Evolutionary conservation across 2,888 invertebrate species (phyloP).

Genomic region (Nemurella pictetii): DNA sequence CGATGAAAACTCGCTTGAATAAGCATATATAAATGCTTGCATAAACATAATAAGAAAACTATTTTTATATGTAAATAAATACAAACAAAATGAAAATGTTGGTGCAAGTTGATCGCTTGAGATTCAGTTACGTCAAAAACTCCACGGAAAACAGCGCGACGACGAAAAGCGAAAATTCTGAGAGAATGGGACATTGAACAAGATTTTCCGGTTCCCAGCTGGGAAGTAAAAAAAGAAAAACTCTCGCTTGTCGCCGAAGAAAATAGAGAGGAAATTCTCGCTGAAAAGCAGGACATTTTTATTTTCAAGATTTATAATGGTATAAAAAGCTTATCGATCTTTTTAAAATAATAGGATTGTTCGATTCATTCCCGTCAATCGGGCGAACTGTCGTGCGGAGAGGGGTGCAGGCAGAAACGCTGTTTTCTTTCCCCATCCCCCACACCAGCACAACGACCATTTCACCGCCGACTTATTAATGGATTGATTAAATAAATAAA

Average conservation of each 20-base stretch:
- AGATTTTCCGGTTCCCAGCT: background rate
- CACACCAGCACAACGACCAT: background rate
- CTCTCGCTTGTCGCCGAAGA: background rate
- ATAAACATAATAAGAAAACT: background rate
- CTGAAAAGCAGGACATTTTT: background rate
- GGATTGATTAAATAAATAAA: background rate
- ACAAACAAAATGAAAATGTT: background rate
- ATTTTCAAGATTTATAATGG: background rate
- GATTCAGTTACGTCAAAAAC: background rate
- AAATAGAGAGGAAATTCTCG: background rate
- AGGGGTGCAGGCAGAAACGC: no score
- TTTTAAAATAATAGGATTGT: background rate
- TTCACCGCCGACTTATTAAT: background rate
- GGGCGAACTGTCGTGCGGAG: no score
- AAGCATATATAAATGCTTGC: background rate
- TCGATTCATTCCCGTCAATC: background rate
- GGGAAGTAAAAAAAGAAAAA: background rate
- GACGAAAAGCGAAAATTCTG: no score
- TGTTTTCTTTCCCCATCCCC: background rate
- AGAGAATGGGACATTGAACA: background rate
- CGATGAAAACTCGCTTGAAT: background rate
- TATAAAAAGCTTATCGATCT: background rate
- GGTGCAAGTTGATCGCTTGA: background rate
- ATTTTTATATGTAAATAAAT: conserved; percentile 10
- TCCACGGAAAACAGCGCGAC: background rate